Base-by-base conservation (phyloP, 2,888 invertebrate genomes). In the Sipha maydis region DNA sequence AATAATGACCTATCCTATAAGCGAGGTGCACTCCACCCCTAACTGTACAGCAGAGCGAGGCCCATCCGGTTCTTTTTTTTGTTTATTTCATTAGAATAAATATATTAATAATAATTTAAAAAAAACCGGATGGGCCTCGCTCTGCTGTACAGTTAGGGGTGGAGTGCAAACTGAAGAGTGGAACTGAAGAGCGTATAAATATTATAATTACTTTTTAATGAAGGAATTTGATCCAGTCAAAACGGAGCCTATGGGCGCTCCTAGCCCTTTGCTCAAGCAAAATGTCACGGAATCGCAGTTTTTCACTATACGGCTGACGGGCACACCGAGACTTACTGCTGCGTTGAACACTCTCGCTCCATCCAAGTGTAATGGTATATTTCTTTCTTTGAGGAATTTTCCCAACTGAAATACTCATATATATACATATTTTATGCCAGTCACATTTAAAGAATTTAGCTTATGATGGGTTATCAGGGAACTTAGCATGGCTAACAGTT, bases 311-410 rank as follows among this genome's bases (percentile, higher is more conserved):
- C 95, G 92, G 38, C 94, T 92, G 0, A 95, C 94, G 0, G 95
- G 92, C 83, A 94, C 93, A 61, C 94, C 93, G 61, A 95, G 92
- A 80, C 94, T 94, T n/a, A 95, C 94, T 0, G 96, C 94, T 3
- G 98, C 98, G 92, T 99, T 98, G 93, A 98, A 95, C 89, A 99
- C 91, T 88, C 99, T 93, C 0, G 99, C 98, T 0, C 99, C 99
- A 92, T 99, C 99, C 95, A 98, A 94, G 92, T 99, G 99, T 41
- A 98, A 92, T 0, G 94, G 94, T 73, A 97, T 92, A 7, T 93
- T 93, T 91, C 86, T 79, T 25, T 90, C 89, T 77, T 90, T 90
- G 14, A 90, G 89, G 11, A 90, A 90, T 76, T 85, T 69, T 17
- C 86, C 90, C 75, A 91, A 89, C 91, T 91, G 76, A 11, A 90